Conservation (phyloP, 2,797 vertebrate genomes). For the Acanthurus tractus region DNA sequence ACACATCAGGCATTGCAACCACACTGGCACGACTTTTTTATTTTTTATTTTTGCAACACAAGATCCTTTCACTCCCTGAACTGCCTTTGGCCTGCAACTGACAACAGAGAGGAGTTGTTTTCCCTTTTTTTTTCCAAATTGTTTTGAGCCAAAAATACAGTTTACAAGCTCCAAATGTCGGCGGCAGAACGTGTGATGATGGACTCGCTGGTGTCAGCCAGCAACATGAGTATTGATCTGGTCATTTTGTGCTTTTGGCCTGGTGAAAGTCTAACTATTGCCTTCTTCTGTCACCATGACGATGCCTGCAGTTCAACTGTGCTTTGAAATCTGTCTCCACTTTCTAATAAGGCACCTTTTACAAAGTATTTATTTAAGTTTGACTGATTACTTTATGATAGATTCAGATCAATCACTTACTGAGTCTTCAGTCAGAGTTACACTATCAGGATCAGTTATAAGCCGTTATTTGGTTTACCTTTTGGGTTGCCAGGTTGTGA, state of each 20-base stretch:
- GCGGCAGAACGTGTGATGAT: neutral
- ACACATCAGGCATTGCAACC: neutral
- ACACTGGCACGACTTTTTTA: neutral
- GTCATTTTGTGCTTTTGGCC: neutral
- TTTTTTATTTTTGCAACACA: too few relatives aligned
- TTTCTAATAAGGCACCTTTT: slow-evolving; percentile 12
- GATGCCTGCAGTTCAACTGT: slow-evolving; percentile 29
- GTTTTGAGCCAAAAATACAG: slow-evolving; percentile 33
- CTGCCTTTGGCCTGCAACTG: neutral
- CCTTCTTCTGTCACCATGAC: neutral
- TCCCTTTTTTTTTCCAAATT: neutral
- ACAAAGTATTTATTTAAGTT: slow-evolving; percentile 28
- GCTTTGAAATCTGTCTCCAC: neutral
- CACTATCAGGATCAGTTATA: neutral
- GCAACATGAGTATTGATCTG: neutral
- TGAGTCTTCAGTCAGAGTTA: neutral
- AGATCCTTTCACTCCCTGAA: neutral
- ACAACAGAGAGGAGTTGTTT: neutral
- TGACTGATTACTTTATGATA: slow-evolving; percentile 13
- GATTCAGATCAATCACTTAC: neutral
- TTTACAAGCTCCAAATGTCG: neutral
- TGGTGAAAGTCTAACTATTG: neutral
- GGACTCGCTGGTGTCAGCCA: neutral
- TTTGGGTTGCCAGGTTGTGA: neutral
- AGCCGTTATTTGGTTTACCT: neutral